Evolutionary conservation across 1,140 invertebrate genomes (phyloP), one percentile per base, ranked within the genome.

Genomic region (Diorhabda elongata): DNA sequence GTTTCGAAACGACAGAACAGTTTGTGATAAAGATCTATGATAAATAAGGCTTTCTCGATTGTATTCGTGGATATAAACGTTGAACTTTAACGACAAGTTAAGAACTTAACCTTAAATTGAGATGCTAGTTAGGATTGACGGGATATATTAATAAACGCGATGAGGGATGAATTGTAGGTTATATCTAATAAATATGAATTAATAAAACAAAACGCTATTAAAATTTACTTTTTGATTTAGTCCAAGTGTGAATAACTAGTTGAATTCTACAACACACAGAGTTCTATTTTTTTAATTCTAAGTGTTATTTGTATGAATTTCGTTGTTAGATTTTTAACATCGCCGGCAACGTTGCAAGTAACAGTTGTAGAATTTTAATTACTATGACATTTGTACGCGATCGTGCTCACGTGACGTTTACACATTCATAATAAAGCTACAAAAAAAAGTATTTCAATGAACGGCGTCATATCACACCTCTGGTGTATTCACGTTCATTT

Each of bases 341-440:
- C 6, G 6, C 2, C n/a, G 64, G 47, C 64, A 65, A 65, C 26
- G 52, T 65, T 42, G 61, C 44, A 45, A 41, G 6, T 44, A 2
- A 56, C 5, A 9, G 64, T 43, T 65, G 64, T 65, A 65, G n/a
- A 6, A 52, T 65, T 64, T 65, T 65, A 65, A 65, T 58, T 57
- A 65, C 64, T 43, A 43, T 47, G n/a, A 7, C 41, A 45, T 65
- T 5, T 65, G 52, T 56, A 56, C 52, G 11, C n/a, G 5, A 41
- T 42, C 2, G 4, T 7, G 6, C 4, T 65, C 64, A 65, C 64
- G 64, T 65, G 64, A 65, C 47, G n/a, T 8, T 7, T n/a, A 65
- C 58, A 57, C 64, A 65, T 65, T 65, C 64, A 65, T 65, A 65
- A 65, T 58, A 58, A 65, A n/a, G 44, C 3, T 41, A n/a, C 47